Base-by-base conservation (phyloP, 2,797 vertebrate species). In the Neoniphon sammara region DNA sequence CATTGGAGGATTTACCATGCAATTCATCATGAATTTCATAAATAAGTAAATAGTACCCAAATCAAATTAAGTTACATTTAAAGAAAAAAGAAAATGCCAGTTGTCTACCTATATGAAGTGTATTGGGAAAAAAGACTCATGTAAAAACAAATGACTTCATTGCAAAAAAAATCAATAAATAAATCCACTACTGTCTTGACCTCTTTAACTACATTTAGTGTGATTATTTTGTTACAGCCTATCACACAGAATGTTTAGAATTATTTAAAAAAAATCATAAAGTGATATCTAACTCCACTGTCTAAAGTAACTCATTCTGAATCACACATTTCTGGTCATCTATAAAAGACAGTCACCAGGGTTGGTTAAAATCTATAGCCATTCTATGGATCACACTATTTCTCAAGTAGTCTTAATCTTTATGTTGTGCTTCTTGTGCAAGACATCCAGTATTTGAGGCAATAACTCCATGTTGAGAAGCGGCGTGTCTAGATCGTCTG, bases 351-450 rank as follows among this genome's bases (percentile, higher is more conserved):
- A 46, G 31, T 42, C 57, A 42, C 36, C 30, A 39, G 34, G 11
- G 6, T 31, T 17, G 23, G 21, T n/a, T 15, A 20, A 15, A 42
- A 18, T 18, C 60, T 62, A 47, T 23, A 47, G 23, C 23, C 23
- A n/a, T 30, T 11, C n/a, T 23, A 30, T n/a, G 66, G 31, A 42
- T 14, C 49, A 61, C 27, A 47, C 20, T 11, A 23, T 11, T 50
- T 2, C 17, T 94, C 76, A 93, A 12, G 75, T 75, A 21, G 78
- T 76, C 69, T 94, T 95, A 44, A 94, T 91, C 78, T 93, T 95
- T 52, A 94, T 93, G 39, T 93, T 93, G 86, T 94, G 91, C 55
- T 91, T 91, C 67, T 85, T 91, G 44, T 93, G 87, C 64, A 95
- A 80, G 18, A 73, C 71, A 27, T 94, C 91, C 65, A 94, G 81